Base-by-base conservation (phyloP, 2,113 vertebrate species). In the Rynchops niger region DNA sequence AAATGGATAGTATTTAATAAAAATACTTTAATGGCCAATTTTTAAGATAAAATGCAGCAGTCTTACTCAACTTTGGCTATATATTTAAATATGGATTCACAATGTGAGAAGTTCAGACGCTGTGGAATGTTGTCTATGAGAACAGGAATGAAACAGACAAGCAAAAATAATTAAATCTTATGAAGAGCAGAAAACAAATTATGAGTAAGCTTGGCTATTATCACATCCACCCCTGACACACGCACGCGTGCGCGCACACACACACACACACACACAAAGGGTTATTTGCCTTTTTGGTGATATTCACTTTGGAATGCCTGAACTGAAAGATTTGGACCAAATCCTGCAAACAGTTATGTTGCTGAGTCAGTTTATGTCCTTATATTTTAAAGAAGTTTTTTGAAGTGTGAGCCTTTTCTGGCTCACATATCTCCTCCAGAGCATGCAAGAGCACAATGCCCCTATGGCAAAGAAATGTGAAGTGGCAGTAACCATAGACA, bases 401-500 rank as follows among this genome's bases (percentile, higher is more conserved):
- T 90, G 52, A 85, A 87, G 61, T 74, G 27, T 84, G 73, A 94
- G 66, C 15, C 23, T 62, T 78, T 78, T 82, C 69, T 95, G 65
- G 42, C 65, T 87, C 17, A 22, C 32, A 1, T 50, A 25, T 38
- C 61, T 93, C 42, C 56, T 78, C 70, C 70, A 74, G 78, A 85
- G 47, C 32, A 34, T 87, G n/a, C 2, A 11, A 62, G 32, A 88
- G 58, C 79, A 76, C 27, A 62, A 5, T 77, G 50, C 38, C 59
- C 72, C 93, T 76, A 3, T 89, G 81, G 62, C 79, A 93, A 21
- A 83, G 58, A 92, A 94, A 61, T 72, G 23, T 92, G 80, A 80
- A 80, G 72, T 69, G 67, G 47, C 47, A 72, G 65, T 82, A 90
- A 59, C 47, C 25, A 19, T 42, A 82, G 13, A 70, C 36, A 59